Conservation (phyloP, 2,888 invertebrate species). For the Melanotus villosus region DNA sequence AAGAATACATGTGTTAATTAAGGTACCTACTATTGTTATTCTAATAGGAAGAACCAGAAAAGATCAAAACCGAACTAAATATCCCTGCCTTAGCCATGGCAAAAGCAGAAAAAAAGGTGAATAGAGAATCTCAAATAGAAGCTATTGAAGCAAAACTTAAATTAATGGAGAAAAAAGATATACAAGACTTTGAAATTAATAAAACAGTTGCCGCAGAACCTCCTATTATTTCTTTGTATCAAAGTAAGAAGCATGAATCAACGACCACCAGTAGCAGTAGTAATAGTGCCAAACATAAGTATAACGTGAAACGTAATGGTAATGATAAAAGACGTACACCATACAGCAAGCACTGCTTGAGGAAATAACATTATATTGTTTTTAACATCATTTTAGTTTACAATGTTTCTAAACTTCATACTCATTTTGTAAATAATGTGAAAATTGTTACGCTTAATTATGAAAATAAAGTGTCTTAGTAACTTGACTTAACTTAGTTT, state of each 20-base stretch:
- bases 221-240: slow-evolving; percentile 80
- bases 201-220: slow-evolving; percentile 77
- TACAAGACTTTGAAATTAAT: slow-evolving; percentile 83
- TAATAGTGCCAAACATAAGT: slow-evolving; percentile 47
- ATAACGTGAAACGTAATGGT: slow-evolving; percentile 47
- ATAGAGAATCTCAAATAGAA: slow-evolving; percentile 86
- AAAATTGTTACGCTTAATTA: no score
- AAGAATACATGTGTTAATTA: no score
- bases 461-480: no score
- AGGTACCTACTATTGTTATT: background rate
- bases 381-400: no score
- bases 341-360: slow-evolving; percentile 46
- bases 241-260: slow-evolving; percentile 70
- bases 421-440: no score
- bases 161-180: slow-evolving; percentile 78
- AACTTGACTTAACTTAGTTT: no score
- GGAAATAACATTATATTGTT: no score
- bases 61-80: slow-evolving; percentile 81
- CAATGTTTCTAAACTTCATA: no score
- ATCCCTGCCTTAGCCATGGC: slow-evolving; percentile 84
- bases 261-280: slow-evolving; percentile 55
- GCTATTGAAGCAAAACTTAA: slow-evolving; percentile 91
- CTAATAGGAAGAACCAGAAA: slow-evolving; percentile 81
- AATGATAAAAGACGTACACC: slow-evolving; percentile 56
- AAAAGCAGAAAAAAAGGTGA: slow-evolving; percentile 75